Conservation (phyloP, 2,888 invertebrate species). For the Timema podura region DNA sequence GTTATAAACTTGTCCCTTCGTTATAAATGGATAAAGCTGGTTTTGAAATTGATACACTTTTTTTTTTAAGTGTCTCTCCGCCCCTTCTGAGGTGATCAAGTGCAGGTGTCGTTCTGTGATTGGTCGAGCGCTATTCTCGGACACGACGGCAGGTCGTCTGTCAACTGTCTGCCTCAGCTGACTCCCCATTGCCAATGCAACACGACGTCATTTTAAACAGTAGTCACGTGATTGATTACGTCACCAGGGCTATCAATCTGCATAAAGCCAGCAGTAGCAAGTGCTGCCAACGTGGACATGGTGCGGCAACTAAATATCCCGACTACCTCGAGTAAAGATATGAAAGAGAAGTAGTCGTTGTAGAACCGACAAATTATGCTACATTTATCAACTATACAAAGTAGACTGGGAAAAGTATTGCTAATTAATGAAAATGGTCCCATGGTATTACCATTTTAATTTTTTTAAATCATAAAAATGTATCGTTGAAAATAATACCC, state of each 20-base stretch:
- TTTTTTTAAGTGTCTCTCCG: neutral
- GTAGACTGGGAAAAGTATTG: no score
- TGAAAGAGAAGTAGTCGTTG: no score
- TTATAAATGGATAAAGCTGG: no score
- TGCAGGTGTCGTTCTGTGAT: constrained; percentile 19
- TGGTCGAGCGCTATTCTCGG: neutral
- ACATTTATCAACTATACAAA: no score
- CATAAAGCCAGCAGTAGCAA: constrained; percentile 5
- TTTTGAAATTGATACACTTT: no score
- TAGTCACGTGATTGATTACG: constrained; percentile 26
- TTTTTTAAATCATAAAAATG: no score
- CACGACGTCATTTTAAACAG: constrained; percentile 16
- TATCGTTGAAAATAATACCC: no score
- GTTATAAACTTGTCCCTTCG: no score
- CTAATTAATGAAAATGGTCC: no score
- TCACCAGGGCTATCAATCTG: constrained; percentile 27
- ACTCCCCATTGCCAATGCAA: constrained; percentile 18
- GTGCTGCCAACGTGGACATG: constrained; percentile 23
- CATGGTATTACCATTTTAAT: no score
- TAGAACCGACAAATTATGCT: no score
- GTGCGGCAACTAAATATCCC: neutral
- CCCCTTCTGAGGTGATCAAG: constrained; percentile 16
- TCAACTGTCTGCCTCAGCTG: constrained; percentile 22
- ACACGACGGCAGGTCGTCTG: constrained; percentile 18
- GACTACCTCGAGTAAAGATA: no score